Base-by-base conservation (phyloP, 2,113 vertebrate genomes). In the Prionailurus bengalensis region DNA sequence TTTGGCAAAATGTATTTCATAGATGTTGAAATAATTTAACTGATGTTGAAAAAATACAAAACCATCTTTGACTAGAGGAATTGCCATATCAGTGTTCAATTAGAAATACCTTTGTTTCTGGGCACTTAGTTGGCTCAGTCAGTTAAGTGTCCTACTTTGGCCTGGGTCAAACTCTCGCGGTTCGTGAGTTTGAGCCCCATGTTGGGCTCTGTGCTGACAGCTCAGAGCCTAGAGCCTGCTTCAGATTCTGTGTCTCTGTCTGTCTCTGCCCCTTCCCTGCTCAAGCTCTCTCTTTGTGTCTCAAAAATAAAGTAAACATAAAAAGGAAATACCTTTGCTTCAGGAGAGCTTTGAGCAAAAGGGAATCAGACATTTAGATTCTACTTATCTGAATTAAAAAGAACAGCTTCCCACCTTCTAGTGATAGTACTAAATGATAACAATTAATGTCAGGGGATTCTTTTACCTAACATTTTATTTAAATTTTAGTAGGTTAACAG, bases 81-180 rank as follows among this genome's bases (percentile, higher is more conserved):
- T 27, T 31, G 19, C 15, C 66, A 29, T 74, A 55, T 58, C 14
- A 87, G 55, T 61, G 33, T 89, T 79, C 0, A 0, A 94, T 97
- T 97, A 95, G 97, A 96, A 98, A 92, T 91, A 76, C 93, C 95
- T 58, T 58, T 58, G 53, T 58, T 58, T 58, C 55, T 58, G 17
- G 55, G 55, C 21, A 58, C 55, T 6, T 58, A 6, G 55, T 17
- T 58, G 55, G 55, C 55, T 58, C 55, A 58, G 19, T 58, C 21
- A 7, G 16, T 58, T 61, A 61, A 61, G 58, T 3, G 8, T 61
- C 21, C 58, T 3, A 61, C 21, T 61, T 61, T 23, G 21, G 58
- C 58, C 9, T 23, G 21, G 58, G 58, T 7, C 21, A 61, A 36
- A 36, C 36, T 61, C 7, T 61, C 21, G 3, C 58, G 1, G 58